phyloP scores from a whole-genome alignment of 2,888 invertebrate species.

The Drosophila cognata region DNA sequence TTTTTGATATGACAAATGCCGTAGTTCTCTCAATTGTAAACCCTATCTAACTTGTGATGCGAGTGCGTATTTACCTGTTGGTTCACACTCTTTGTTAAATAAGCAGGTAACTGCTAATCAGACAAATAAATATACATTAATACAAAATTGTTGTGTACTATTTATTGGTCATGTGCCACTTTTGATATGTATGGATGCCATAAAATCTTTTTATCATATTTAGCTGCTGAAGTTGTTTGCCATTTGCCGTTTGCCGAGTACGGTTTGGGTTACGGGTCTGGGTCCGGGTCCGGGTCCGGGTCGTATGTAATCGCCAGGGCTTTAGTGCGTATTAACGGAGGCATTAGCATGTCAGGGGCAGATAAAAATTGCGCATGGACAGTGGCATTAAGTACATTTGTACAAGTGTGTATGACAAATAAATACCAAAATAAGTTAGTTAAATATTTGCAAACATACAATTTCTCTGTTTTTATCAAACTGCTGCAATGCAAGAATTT shows the following conservation, averaged over 20 bases:
- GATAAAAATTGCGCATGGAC: conserved; percentile 63
- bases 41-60: conserved; percentile 14
- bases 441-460: conserved; percentile 62
- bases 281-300: conserved; percentile 22
- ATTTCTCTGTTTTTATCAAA: conserved; percentile 19
- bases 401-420: conserved; percentile 37
- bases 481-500: conserved; percentile 4
- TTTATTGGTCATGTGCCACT: conserved; percentile 53
- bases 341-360: conserved; percentile 63
- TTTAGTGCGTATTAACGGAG: conserved; percentile 50
- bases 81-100: conserved; percentile 62
- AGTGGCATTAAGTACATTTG: conserved; percentile 38
- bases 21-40: conserved; percentile 33
- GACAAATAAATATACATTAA: conserved; percentile 24
- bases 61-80: conserved; percentile 46
- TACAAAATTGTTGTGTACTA: conserved; percentile 39
- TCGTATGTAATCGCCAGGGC: conserved; percentile 45
- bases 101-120: conserved; percentile 55
- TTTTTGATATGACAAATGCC: conserved; percentile 34
- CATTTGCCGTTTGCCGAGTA: conserved; percentile 17
- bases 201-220: conserved; percentile 40
- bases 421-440: conserved; percentile 42
- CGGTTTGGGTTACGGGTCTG: neutral
- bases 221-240: conserved; percentile 18
- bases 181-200: conserved; percentile 37